Evolutionary conservation across 2,113 vertebrate genomes (phyloP).

Genomic region (Phoxinus phoxinus): DNA sequence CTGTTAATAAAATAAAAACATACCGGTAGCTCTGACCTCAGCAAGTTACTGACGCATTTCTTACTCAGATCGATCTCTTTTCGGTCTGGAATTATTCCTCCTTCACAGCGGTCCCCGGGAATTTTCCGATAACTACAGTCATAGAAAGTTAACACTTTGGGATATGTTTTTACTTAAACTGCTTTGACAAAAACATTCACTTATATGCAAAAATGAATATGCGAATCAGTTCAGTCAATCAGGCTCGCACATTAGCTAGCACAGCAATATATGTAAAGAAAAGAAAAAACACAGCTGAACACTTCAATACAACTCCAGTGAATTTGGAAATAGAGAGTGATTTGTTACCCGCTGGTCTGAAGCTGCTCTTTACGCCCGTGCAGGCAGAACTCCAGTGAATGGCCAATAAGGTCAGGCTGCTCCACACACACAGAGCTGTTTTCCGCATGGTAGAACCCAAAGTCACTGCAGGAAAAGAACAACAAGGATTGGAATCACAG

Average conservation of each 20-base stretch:
- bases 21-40: conserved; percentile 69
- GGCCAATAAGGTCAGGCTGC: conserved; percentile 86
- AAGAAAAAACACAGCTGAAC: neutral
- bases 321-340: neutral
- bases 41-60: conserved; percentile 83
- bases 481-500: neutral
- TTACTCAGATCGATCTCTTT: conserved; percentile 85
- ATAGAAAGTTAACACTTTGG: neutral
- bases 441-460: conserved; percentile 88
- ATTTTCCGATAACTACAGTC: conserved; percentile 88
- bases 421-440: conserved; percentile 87
- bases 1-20: conserved; percentile 18
- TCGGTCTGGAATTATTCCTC: conserved; percentile 82
- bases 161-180: too few relatives aligned
- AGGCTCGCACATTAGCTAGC: neutral
- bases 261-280: neutral
- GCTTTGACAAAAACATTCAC: neutral
- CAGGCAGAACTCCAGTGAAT: conserved; percentile 87
- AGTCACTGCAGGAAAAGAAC: conserved; percentile 79
- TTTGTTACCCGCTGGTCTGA: conserved; percentile 83
- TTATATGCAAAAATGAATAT: neutral
- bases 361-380: conserved; percentile 85
- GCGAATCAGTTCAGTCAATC: neutral
- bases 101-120: conserved; percentile 87
- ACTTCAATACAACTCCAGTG: neutral